These are phyloP conservation scores for Anguilla japonica DNA, from an alignment of 2,113 vertebrate genomes.

Conservation along the genomic window DNA sequence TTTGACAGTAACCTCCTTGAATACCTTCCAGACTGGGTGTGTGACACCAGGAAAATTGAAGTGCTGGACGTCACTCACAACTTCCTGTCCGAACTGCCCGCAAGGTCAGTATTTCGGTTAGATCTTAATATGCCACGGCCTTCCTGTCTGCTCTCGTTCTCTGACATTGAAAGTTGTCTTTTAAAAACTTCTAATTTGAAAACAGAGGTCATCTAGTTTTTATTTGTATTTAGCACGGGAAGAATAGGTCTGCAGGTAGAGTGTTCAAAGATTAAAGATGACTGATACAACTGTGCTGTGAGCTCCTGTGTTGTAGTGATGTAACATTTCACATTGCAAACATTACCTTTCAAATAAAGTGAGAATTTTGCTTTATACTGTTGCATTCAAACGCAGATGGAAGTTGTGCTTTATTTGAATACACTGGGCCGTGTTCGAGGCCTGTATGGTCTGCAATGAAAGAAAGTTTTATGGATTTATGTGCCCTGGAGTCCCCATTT, in stretches of 20 bases:
- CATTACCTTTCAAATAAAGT: neutral
- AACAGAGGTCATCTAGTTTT: neutral
- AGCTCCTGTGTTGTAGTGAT: neutral
- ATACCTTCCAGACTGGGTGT: constrained; percentile 88
- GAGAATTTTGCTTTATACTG: neutral
- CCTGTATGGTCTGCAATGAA: constrained; percentile 12
- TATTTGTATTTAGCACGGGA: neutral
- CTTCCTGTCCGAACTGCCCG: constrained; percentile 81
- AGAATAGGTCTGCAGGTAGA: neutral
- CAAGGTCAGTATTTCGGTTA: constrained; percentile 69
- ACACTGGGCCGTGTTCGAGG: neutral
- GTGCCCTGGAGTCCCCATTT: neutral
- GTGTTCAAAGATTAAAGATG: neutral
- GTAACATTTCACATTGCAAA: neutral
- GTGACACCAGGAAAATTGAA: constrained; percentile 92
- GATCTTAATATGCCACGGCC: neutral
- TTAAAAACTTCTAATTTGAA: neutral
- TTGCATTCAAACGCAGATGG: neutral
- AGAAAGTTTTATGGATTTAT: constrained; percentile 38
- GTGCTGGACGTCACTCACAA: constrained; percentile 86
- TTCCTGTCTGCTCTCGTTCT: neutral
- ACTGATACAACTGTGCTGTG: neutral
- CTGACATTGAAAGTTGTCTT: neutral
- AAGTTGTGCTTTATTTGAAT: neutral
- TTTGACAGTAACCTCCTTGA: constrained; percentile 85